Evolutionary conservation across 1,140 invertebrate genomes (phyloP).

Genomic region (Centruroides vittatus): DNA sequence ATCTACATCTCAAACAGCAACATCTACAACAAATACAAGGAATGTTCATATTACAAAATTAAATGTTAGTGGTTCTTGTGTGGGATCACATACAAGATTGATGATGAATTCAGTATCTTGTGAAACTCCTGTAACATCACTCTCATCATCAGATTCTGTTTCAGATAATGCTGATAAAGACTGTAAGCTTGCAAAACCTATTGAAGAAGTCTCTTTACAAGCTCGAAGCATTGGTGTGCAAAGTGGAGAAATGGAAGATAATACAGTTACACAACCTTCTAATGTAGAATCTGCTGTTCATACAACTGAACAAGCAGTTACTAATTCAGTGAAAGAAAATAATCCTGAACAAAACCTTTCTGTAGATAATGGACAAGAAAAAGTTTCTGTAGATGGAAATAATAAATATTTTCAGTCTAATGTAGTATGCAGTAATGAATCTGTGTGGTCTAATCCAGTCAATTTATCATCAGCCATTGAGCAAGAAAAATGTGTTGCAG

Average conservation of each 20-base stretch:
- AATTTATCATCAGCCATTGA: constrained; percentile 14
- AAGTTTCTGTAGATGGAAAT: no score
- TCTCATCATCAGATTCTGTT: neutral
- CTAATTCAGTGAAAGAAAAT: no score
- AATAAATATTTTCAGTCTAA: no score
- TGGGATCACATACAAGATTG: neutral
- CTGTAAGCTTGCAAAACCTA: neutral
- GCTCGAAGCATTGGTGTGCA: constrained; percentile 15
- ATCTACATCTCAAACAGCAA: constrained; percentile 9
- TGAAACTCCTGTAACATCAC: neutral
- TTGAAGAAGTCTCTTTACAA: neutral
- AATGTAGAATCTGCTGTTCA: no score
- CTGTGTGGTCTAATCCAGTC: constrained; percentile 14
- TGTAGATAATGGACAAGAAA: no score
- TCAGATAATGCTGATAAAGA: neutral
- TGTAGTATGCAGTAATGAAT: neutral
- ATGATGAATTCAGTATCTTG: constrained; percentile 1
- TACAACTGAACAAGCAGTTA: no score
- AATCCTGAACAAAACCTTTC: no score
- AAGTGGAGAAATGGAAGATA: constrained; percentile 12
- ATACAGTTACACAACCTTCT: constrained; percentile 8
- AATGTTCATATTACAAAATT: neutral
- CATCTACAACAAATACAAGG: constrained; percentile 3
- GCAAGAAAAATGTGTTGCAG: no score
- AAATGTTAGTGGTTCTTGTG: neutral